Evolutionary conservation across 1,140 invertebrate genomes (phyloP), one percentile per base, ranked within the genome.

Genomic region (Saxidomus purpurata): DNA sequence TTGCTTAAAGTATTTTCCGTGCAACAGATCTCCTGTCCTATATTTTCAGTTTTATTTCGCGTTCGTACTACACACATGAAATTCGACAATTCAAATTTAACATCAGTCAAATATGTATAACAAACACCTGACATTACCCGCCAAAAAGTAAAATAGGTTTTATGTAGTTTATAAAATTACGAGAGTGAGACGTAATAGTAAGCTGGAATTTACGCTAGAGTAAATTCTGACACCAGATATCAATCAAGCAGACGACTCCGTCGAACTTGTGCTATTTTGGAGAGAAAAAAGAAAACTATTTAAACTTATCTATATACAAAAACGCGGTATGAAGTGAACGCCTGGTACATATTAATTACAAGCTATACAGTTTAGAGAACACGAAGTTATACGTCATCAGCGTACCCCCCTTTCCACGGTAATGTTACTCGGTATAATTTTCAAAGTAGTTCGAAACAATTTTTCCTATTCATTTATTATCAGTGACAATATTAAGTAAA

Each of bases 101-200:
- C 34, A 38, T 17, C 67, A 71, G 61, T 31, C 61, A 28, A 71
- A 0, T 31, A 22, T 38, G 17, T 55, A 55, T 15, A 22, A n/a
- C 9, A 67, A 63, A 67, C 80, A 82, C 80, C 80, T 82, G 80
- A 82, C 38, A 38, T 82, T 34, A 43, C 80, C 80, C 80, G 80
- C 80, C 80, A 82, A 82, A 82, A 82, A 25, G 8, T 28, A 63
- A 31, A 67, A 6, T 15, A 34, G 25, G 22, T 28, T 8, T 67
- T 31, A 71, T 55, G 52, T 63, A 63, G 59, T 25, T 63, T 25
- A 63, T 63, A 8, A 28, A 63, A 25, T 63, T 28, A 63, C n/a
- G 59, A 25, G 28, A 63, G 59, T 63, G 19, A 1, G 8, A 63
- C 59, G 59, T 63, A 63, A 63, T 63, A 63, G 59, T 63, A 63